Conservation (phyloP, 2,888 invertebrate species). For the Chorisops tibialis region DNA sequence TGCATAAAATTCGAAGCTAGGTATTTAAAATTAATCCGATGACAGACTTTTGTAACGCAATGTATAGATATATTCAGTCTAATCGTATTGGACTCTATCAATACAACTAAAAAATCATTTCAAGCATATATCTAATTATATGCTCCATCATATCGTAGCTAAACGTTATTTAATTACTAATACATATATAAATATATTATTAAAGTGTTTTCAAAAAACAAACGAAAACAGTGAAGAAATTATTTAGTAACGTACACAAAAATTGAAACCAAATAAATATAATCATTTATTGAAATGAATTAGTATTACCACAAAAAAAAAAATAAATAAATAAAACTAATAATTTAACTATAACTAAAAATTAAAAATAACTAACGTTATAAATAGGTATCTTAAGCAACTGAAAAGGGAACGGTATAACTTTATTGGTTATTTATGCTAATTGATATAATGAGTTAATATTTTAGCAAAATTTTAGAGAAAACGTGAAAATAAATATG, state of each 20-base stretch:
- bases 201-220: neutral
- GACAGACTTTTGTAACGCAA: no score
- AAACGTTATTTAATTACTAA: neutral
- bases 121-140: neutral
- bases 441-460: slow-evolving; percentile 5
- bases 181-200: neutral
- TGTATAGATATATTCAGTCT: no score
- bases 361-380: slow-evolving; percentile 6
- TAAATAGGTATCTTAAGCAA: slow-evolving; percentile 10
- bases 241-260: slow-evolving; percentile 20
- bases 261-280: slow-evolving; percentile 23
- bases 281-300: slow-evolving; percentile 20
- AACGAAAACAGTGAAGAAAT: neutral
- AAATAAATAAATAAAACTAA: slow-evolving; percentile 5
- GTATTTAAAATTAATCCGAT: no score
- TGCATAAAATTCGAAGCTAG: no score
- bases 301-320: slow-evolving; percentile 23
- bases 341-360: neutral
- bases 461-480: slow-evolving; percentile 7
- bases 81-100: slow-evolving; percentile 13
- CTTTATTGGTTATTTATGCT: slow-evolving; percentile 11
- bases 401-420: slow-evolving; percentile 6
- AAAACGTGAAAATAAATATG: slow-evolving; percentile 1
- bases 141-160: slow-evolving; percentile 4
- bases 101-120: slow-evolving; percentile 3